Percentiles rank a stretch among this genome's conserved stretches.
Evolutionary conservation across 2,797 vertebrate species (phyloP).

Genomic region (Liasis olivaceus): DNA sequence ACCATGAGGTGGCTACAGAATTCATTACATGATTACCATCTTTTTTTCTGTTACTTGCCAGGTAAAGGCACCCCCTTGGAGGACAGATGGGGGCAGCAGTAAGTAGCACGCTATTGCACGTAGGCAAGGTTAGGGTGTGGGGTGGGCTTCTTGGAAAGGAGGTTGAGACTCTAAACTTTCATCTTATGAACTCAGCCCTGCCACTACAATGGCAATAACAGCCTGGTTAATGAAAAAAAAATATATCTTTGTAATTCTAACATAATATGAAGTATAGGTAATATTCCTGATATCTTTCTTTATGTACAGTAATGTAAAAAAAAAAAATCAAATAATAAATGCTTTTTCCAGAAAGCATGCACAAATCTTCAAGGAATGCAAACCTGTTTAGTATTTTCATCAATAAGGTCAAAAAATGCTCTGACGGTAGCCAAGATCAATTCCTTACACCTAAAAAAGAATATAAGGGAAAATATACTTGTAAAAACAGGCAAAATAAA

Average conservation of each 20-base stretch:
- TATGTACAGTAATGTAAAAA: not conserved
- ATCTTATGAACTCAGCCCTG: not conserved
- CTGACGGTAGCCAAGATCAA: slow-evolving; percentile 90
- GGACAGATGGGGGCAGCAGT: no score
- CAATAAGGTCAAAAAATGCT: slow-evolving; percentile 92
- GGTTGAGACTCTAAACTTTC: not conserved
- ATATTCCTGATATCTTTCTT: not conserved
- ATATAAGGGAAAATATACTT: slow-evolving; percentile 14
- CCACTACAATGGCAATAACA: not conserved
- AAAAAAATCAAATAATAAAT: not conserved
- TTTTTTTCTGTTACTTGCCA: no score
- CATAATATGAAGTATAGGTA: not conserved
- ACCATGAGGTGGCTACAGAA: no score
- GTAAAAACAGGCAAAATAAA: slow-evolving; percentile 13
- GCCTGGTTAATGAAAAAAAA: not conserved
- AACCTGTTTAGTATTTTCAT: slow-evolving; percentile 92
- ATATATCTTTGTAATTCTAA: not conserved
- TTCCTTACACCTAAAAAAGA: slow-evolving; percentile 91
- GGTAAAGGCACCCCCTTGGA: no score
- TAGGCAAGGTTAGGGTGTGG: not conserved
- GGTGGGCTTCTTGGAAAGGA: not conserved
- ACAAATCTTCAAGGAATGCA: slow-evolving; percentile 43
- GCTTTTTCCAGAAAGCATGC: not conserved
- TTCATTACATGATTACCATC: no score
- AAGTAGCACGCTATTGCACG: not conserved